A percentile compares a stretch with the other conserved stretches of the same genome.
Evolutionary conservation across 1,140 invertebrate genomes (phyloP).

Genomic region (Drosophila varians): DNA sequence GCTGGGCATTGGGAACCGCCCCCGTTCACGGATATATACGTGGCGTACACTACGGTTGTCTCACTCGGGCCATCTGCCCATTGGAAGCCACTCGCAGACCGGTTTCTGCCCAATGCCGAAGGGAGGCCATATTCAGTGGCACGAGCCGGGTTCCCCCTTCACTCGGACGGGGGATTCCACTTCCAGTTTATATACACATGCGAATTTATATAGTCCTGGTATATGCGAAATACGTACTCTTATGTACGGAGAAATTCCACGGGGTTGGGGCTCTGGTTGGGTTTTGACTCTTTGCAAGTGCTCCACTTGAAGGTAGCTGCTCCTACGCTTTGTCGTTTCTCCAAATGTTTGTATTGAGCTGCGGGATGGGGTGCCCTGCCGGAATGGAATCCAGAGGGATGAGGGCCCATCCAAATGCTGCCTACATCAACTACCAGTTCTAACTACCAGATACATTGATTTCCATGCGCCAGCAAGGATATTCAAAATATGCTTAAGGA

Average conservation of each 20-base stretch:
- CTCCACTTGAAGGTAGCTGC: constrained; percentile 66
- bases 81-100: constrained; percentile 44
- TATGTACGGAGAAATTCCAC: background rate
- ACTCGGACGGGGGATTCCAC: too few species aligned
- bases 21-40: constrained; percentile 49
- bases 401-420: constrained; percentile 21
- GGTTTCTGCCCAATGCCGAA: constrained; percentile 67
- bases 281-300: constrained; percentile 47
- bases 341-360: constrained; percentile 69
- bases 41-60: constrained; percentile 40
- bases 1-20: constrained; percentile 41
- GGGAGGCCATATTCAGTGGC: constrained; percentile 42
- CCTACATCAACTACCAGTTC: constrained; percentile 63
- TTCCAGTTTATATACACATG: background rate
- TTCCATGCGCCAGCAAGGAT: constrained; percentile 37
- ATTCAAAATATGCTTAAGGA: background rate
- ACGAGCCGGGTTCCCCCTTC: constrained; percentile 17
- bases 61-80: constrained; percentile 43
- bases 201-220: constrained; percentile 15
- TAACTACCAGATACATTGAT: constrained; percentile 66
- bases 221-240: constrained; percentile 17
- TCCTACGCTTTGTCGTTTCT: constrained; percentile 67
- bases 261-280: constrained; percentile 12
- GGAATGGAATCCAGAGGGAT: background rate
- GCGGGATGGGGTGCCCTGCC: constrained; percentile 31